phyloP scores from a whole-genome alignment of 2,888 invertebrate species.

The Sturmia bella region DNA sequence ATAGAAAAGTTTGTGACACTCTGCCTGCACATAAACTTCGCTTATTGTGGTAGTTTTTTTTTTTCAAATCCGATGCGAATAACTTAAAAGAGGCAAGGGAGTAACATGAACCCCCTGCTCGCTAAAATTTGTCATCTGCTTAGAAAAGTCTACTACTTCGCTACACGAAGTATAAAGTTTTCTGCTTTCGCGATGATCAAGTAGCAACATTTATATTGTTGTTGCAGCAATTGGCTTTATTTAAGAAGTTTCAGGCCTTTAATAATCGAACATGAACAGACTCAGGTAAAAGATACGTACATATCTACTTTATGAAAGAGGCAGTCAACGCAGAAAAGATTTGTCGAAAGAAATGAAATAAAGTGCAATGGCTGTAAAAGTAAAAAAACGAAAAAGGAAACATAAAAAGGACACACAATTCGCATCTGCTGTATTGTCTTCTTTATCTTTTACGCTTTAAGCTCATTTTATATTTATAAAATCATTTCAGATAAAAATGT shows the following conservation, averaged over 20 bases:
- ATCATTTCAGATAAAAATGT: neutral
- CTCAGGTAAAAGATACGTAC: slow-evolving; percentile 3
- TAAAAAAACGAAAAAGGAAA: slow-evolving; percentile 6
- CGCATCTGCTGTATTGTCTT: slow-evolving; percentile 25
- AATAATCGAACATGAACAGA: slow-evolving; percentile 31
- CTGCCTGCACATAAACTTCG: slow-evolving; percentile 67
- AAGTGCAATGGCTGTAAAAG: slow-evolving; percentile 7
- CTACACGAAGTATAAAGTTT: slow-evolving; percentile 71
- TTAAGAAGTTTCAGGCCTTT: slow-evolving; percentile 25
- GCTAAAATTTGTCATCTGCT: slow-evolving; percentile 70
- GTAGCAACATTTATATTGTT: slow-evolving; percentile 22
- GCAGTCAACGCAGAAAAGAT: slow-evolving; percentile 45
- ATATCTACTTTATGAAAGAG: slow-evolving; percentile 16
- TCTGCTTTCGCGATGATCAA: slow-evolving; percentile 49
- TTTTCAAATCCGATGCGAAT: slow-evolving; percentile 47
- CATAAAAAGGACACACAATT: slow-evolving; percentile 21
- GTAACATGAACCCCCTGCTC: slow-evolving; percentile 44
- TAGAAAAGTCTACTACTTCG: slow-evolving; percentile 78
- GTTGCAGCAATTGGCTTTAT: slow-evolving; percentile 30
- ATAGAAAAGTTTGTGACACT: slow-evolving; percentile 64
- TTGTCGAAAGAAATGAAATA: slow-evolving; percentile 34
- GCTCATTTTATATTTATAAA: neutral
- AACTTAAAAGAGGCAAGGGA: slow-evolving; percentile 7
- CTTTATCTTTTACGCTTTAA: neutral
- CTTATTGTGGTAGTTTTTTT: slow-evolving; percentile 57